These are phyloP conservation scores for Redunca redunca DNA, from an alignment of 2,113 vertebrate species.

Conservation along the genomic window DNA sequence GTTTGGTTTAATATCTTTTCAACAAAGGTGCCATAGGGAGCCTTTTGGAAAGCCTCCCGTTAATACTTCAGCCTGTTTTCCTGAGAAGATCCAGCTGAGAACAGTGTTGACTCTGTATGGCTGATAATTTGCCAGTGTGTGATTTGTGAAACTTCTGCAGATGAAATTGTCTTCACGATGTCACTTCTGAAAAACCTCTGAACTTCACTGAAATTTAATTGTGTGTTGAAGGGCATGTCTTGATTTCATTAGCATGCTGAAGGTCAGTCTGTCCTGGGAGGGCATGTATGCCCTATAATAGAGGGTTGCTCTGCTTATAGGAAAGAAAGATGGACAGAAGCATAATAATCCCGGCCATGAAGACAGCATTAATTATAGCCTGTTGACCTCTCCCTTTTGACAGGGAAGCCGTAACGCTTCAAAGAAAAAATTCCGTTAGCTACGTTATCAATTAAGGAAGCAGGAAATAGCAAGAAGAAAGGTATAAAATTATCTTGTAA, in stretches of 20 bases:
- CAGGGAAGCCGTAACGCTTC: neutral
- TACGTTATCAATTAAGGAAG: neutral
- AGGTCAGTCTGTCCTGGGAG: neutral
- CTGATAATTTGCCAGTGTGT: neutral
- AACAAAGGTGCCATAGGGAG: slow-evolving; percentile 68
- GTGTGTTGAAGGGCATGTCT: neutral
- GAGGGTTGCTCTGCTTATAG: neutral
- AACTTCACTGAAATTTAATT: neutral
- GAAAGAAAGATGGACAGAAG: neutral
- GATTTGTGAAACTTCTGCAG: neutral
- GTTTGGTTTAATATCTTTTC: slow-evolving; percentile 70
- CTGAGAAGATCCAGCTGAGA: slow-evolving; percentile 29
- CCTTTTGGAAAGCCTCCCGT: slow-evolving; percentile 41
- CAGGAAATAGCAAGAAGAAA: neutral
- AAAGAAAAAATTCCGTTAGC: neutral
- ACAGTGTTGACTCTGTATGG: neutral
- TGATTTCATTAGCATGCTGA: neutral
- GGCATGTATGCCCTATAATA: accelerated
- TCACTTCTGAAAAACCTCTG: neutral
- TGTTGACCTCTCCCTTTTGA: neutral
- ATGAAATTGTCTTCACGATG: neutral
- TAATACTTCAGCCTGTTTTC: slow-evolving; percentile 46
- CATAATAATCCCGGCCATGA: neutral
- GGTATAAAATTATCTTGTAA: neutral
- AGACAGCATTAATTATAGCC: neutral